Percentiles rank a stretch among this genome's conserved stretches.
Conservation (phyloP, 2,113 vertebrate species). For the Austrofundulus limnaeus region DNA sequence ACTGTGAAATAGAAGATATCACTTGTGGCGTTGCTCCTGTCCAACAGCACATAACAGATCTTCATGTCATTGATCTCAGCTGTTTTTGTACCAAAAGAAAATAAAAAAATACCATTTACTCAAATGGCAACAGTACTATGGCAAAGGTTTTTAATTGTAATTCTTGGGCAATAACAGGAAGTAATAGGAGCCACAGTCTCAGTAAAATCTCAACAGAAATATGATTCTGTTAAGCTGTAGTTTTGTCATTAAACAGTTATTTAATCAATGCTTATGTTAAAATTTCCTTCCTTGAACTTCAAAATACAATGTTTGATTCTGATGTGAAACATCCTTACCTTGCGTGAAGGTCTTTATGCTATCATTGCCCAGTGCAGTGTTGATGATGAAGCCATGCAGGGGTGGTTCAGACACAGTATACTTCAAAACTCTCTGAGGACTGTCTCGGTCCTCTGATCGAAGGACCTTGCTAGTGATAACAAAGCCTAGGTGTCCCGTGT, state of each 20-base stretch:
- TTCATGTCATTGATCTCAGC: slow-evolving; percentile 87
- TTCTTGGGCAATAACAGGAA: neutral
- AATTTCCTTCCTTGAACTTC: neutral
- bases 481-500: slow-evolving; percentile 86
- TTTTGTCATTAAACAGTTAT: neutral
- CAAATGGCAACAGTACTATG: slow-evolving; percentile 12
- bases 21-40: slow-evolving; percentile 82
- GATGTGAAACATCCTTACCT: slow-evolving; percentile 70
- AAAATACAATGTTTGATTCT: neutral
- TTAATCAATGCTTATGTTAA: neutral
- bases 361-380: slow-evolving; percentile 74
- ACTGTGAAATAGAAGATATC: slow-evolving; percentile 87
- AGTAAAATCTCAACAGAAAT: neutral
- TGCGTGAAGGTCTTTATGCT: slow-evolving; percentile 79
- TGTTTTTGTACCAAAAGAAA: slow-evolving; percentile 55
- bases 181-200: neutral
- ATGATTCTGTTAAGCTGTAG: neutral
- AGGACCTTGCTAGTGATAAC: slow-evolving; percentile 88
- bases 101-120: slow-evolving; percentile 16
- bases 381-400: slow-evolving; percentile 79
- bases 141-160: slow-evolving; percentile 34
- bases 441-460: slow-evolving; percentile 91
- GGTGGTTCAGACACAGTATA: slow-evolving; percentile 79
- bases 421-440: slow-evolving; percentile 78
- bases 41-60: slow-evolving; percentile 82